Conservation (phyloP, 2,113 vertebrate genomes). For the Dolichotis patagonum region DNA sequence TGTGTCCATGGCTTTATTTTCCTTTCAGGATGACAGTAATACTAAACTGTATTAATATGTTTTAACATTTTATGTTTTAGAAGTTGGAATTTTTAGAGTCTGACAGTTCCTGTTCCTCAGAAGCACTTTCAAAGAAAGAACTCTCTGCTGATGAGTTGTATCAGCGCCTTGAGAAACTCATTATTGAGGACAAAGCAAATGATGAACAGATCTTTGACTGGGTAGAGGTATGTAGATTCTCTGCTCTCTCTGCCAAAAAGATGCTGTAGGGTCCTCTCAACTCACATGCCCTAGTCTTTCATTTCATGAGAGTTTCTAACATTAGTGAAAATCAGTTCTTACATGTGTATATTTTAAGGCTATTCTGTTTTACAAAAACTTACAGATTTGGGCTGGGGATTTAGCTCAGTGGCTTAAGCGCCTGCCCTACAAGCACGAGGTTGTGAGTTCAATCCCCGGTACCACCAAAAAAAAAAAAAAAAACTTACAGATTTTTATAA, state of each 20-base stretch:
- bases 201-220: constrained; percentile 99
- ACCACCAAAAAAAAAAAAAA: too few relatives aligned
- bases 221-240: constrained; percentile 93
- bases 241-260: not conserved
- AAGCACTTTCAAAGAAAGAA: constrained; percentile 89
- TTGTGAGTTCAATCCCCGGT: too few relatives aligned
- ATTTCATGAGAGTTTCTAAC: not conserved
- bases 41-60: constrained; percentile 26
- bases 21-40: not conserved
- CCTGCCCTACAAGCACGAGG: too few relatives aligned
- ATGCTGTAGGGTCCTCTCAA: not conserved
- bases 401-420: too few relatives aligned
- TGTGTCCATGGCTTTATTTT: not conserved
- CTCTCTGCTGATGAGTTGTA: constrained; percentile 93
- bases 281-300: not conserved
- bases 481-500: not conserved
- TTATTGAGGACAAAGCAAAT: constrained; percentile 95
- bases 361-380: constrained; percentile 14
- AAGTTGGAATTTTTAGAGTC: constrained; percentile 94
- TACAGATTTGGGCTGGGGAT: too few relatives aligned
- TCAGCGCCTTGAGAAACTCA: constrained; percentile 94
- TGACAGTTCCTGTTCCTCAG: constrained; percentile 89
- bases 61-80: constrained; percentile 85
- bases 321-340: not conserved
- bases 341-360: not conserved